Evolutionary conservation across 1,140 invertebrate genomes (phyloP), one percentile per base, ranked within the genome.

Genomic region (Trichonephila inaurata): DNA sequence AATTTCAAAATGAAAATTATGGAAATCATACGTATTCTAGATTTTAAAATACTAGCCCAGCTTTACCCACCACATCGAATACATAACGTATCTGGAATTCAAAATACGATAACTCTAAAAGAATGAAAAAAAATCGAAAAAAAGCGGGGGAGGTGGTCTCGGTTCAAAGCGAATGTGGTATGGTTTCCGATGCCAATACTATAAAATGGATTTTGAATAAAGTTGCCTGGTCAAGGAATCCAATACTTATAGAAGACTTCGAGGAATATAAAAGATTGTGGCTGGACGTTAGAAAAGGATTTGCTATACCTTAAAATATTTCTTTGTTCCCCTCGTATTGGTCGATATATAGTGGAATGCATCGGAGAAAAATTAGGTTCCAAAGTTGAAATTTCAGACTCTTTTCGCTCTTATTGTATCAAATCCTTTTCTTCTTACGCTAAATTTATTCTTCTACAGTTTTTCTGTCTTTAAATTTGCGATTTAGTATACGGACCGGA

Each of bases 191-290:
- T 58, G 82, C 82, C 82, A 83, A 83, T 83, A 60, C 82, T 28
- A 83, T 83, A 60, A 83, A 83, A 83, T 83, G 51, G 51, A 83
- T 83, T 83, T 83, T 83, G 82, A 83, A 83, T 83, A 83, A 83
- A 83, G 82, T 83, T 83, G 82, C 44, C 40, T 83, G 82, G 82
- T 83, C 82, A 83, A 83, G 82, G 82, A 83, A 83, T 83, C 51
- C 82, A 83, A 83, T 83, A 83, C 82, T 58, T 60, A 58, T 60
- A 83, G 82, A 58, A 83, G 82, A 83, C 40, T 60, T 83, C 51
- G 82, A n/a, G 82, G 82, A 83, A 83, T 83, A 83, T 83, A 83
- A 83, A 83, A 83, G 82, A 83, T 60, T 60, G 51, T 24, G 51
- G 44, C 44, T 16, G 51, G 72, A 28, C 33, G 82, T 83, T 83